These are phyloP conservation scores for Gorsachius magnificus DNA, from an alignment of 2,797 vertebrate genomes.

Conservation along the genomic window DNA sequence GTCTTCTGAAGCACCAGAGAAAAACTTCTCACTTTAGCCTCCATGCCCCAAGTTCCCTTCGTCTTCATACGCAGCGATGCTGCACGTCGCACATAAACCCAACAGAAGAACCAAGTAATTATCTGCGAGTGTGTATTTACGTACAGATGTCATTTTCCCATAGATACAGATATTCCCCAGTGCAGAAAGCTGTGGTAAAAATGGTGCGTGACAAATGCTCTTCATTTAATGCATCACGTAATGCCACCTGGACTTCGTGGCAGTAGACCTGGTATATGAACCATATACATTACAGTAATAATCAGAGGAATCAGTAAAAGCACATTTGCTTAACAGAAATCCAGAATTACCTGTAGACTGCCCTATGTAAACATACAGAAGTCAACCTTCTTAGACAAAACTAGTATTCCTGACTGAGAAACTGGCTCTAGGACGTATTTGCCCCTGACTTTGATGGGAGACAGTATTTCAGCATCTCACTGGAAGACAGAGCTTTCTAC, in stretches of 20 bases:
- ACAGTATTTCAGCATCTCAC: not conserved
- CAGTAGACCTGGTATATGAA: not conserved
- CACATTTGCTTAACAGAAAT: not conserved
- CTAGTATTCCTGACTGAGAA: not conserved
- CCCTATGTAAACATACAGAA: not conserved
- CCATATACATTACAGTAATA: not conserved
- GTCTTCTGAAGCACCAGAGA: not conserved
- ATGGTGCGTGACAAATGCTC: not conserved
- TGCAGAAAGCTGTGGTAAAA: not conserved
- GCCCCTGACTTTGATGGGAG: not conserved
- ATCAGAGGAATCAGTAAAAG: not conserved
- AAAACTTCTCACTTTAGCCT: not conserved
- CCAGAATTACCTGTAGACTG: not conserved
- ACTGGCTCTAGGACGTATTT: not conserved
- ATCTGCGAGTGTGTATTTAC: too few relatives aligned
- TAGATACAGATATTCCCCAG: not conserved
- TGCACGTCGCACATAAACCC: not conserved
- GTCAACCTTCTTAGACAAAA: not conserved
- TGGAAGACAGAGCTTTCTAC: not conserved
- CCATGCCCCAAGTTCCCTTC: not conserved
- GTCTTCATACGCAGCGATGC: rapidly evolving
- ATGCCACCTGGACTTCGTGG: not conserved
- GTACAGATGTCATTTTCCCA: not conserved
- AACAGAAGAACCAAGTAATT: not conserved
- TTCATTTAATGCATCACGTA: not conserved